Base-by-base conservation (phyloP, 2,797 vertebrate species). In the Galagoides demidoff region DNA sequence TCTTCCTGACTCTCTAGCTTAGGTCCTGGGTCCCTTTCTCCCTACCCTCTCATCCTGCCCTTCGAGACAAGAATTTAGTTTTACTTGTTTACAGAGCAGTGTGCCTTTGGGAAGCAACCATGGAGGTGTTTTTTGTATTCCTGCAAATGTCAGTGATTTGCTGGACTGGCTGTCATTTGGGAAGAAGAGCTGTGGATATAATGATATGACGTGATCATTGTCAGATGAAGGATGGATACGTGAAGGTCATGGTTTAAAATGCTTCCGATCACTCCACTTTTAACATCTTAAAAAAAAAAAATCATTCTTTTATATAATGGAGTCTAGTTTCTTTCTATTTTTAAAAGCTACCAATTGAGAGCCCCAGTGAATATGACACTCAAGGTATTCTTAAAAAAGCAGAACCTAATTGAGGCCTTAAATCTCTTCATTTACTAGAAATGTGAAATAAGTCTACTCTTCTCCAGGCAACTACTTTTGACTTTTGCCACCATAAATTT, bases 321-420 rank as follows among this genome's bases (percentile, higher is more conserved):
- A 85, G 57, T 45, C 45, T 89, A 63, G n/a, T 74, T 96, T 96
- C 81, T 81, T 96, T 96, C 77, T 81, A 59, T 77, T 94, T 94
- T 55, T 94, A 89, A 79, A 94, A 90, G 59, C 64, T 94, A 23
- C 25, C 77, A 78, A 7, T 19, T 68, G 12, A 91, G 16, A 77
- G 71, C 43, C 34, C 52, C 29, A 25, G 57, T 39, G 63, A 84
- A 68, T 73, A 45, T 59, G 74, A 83, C n/a, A 64, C 17, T 89
- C 17, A 22, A 3, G 17, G 5, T 55, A 23, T 39, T 89, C 70
- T 90, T 92, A 31, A 90, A 57, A 79, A 87, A 57, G 20, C 4
- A 34, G 25, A 89, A 92, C 23, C 57, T 52, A 78, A 85, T 27
- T 57, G 76, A 74, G 87, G 45, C 27, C 64, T 92, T 55, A 19